Evolutionary conservation across 1,140 invertebrate genomes (phyloP), one percentile per base, ranked within the genome.

Genomic region (Antheraea mylitta): DNA sequence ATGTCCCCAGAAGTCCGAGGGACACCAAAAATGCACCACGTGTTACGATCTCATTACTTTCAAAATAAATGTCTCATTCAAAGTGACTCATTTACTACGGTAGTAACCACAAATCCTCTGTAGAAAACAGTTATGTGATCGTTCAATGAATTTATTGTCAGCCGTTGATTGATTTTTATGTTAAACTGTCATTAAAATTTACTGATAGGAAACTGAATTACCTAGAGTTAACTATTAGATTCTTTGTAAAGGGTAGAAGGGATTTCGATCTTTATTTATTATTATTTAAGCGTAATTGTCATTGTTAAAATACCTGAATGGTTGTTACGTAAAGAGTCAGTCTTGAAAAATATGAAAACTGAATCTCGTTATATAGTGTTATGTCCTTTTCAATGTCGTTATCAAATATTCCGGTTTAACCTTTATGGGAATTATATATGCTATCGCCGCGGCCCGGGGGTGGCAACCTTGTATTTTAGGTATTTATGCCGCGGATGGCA

Each of bases 1-100:
- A 75, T 73, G 79, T 69, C 72, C 71, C 71, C 66, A 68, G 63
- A 11, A 67, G 67, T 53, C 45, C 45, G 45, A 13, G 45, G 45
- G 9, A 53, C 45, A 53, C 45, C 45, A 53, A 53, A 53, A 53
- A 53, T 13, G 67, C 74, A 76, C 72, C 76, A 74, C 66, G 69
- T 70, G 71, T 67, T 63, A 70, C 76, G 75, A 67, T 75, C 38
- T 79, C 77, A 77, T 82, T 81, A 80, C 77, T 76, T 82, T 86
- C 87, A 86, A 91, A 87, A 87, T 89, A 89, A 87, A 89, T 87
- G 81, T 87, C 88, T 87, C 85, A 91, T 90, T 91, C 88, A 90
- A 79, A 77, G 83, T 78, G 75, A 81, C 73, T 16, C 70, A 75
- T 80, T 78, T 83, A 89, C 87, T 91, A 89, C 80, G 79, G 83